These are phyloP conservation scores for Drosophila birchii DNA, from an alignment of 2,888 invertebrate species.

Conservation along the genomic window DNA sequence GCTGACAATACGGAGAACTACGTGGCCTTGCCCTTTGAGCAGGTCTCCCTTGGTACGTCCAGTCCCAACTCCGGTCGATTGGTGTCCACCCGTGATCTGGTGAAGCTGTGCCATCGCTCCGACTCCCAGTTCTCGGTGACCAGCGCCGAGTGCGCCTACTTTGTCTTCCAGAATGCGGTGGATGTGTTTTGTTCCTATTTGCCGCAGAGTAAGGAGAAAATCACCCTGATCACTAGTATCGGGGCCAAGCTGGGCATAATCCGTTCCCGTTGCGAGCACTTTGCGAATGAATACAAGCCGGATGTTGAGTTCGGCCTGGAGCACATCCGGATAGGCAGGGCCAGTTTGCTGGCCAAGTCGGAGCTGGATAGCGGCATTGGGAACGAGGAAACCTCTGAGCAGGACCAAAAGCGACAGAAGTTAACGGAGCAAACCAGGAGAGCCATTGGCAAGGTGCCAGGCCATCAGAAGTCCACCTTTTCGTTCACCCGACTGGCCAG, in stretches of 20 bases:
- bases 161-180: constrained; percentile 92
- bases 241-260: constrained; percentile 93
- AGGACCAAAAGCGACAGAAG: constrained; percentile 76
- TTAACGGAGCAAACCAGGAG: constrained; percentile 59
- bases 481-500: constrained; percentile 93
- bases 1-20: constrained; percentile 76
- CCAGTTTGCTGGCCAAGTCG: constrained; percentile 85
- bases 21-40: constrained; percentile 79
- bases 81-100: constrained; percentile 93
- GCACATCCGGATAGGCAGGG: constrained; percentile 90
- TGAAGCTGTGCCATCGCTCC: constrained; percentile 95
- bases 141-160: constrained; percentile 86
- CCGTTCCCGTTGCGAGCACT: constrained; percentile 92
- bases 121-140: constrained; percentile 90
- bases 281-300: constrained; percentile 92
- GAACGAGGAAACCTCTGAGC: constrained; percentile 41
- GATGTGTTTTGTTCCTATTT: constrained; percentile 95
- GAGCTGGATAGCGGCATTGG: constrained; percentile 21
- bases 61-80: constrained; percentile 86
- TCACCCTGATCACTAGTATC: constrained; percentile 90
- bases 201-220: constrained; percentile 87
- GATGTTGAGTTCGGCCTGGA: constrained; percentile 86
- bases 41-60: constrained; percentile 58
- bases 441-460: constrained; percentile 27
- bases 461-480: constrained; percentile 87